phyloP scores from a whole-genome alignment of 2,888 invertebrate genomes.

The Isotomurus palustris region DNA sequence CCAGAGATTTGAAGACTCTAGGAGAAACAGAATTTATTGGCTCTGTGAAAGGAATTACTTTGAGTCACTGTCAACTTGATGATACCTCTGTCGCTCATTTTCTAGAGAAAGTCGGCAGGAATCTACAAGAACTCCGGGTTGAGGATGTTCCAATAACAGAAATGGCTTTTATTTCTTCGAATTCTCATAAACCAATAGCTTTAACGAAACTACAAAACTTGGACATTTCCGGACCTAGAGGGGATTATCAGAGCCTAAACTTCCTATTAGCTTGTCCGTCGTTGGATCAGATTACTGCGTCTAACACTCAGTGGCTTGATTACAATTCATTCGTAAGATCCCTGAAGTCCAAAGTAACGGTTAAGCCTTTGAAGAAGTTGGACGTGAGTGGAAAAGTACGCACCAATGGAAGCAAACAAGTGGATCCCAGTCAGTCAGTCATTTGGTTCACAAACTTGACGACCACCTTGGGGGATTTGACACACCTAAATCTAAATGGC shows the following conservation, averaged over 20 bases:
- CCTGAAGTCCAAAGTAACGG: conserved; percentile 14
- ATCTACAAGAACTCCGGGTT: conserved; percentile 33
- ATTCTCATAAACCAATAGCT: conserved; percentile 2
- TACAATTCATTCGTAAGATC: conserved; percentile 27
- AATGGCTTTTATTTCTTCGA: conserved; percentile 20
- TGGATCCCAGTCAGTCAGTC: conserved; percentile 23
- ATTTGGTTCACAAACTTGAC: conserved; percentile 35
- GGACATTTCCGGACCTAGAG: conserved; percentile 34
- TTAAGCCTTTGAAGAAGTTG: conserved; percentile 9
- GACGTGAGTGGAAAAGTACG: conserved; percentile 24
- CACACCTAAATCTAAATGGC: conserved; percentile 28
- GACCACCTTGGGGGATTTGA: conserved; percentile 18
- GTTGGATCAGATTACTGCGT: conserved; percentile 32
- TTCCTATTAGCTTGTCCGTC: conserved; percentile 27
- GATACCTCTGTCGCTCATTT: conserved; percentile 29
- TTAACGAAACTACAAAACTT: conserved; percentile 28
- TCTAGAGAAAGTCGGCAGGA: conserved; percentile 29
- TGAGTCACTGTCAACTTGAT: conserved; percentile 34
- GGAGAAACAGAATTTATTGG: conserved; percentile 19
- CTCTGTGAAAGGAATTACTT: conserved; percentile 26
- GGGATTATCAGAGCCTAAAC: conserved; percentile 21
- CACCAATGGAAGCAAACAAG: conserved; percentile 20
- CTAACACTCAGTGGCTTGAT: conserved; percentile 38
- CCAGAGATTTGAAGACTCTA: conserved; percentile 26
- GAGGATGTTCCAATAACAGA: conserved; percentile 33